Conservation (phyloP, 2,113 vertebrate genomes). For the Nanorana parkeri region DNA sequence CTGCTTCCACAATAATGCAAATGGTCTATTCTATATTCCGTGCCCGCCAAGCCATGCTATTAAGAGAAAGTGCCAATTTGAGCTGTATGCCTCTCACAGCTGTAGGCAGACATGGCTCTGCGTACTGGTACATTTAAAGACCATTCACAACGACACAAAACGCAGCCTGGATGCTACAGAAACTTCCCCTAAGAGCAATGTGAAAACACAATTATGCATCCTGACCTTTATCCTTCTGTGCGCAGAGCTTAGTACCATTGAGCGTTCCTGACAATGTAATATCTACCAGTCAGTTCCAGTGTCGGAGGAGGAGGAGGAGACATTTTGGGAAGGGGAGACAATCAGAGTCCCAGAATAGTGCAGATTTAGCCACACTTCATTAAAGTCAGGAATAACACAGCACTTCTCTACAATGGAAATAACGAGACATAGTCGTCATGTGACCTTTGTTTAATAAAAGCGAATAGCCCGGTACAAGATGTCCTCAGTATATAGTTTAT, state of each 20-base stretch:
- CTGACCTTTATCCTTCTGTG: background rate
- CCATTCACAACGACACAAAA: slow-evolving; percentile 28
- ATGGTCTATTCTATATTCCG: slow-evolving; percentile 39
- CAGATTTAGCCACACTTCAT: background rate
- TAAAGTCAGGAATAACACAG: background rate
- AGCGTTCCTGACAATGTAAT: background rate
- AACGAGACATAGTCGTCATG: background rate
- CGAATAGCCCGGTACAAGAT: too few relatives aligned
- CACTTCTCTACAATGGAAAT: background rate
- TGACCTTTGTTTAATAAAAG: too few relatives aligned
- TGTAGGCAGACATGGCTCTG: slow-evolving; percentile 17
- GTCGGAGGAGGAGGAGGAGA: background rate
- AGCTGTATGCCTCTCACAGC: slow-evolving; percentile 20
- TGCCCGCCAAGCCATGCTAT: slow-evolving; percentile 36
- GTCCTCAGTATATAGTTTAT: too few relatives aligned
- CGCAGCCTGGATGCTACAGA: background rate
- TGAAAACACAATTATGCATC: slow-evolving; percentile 16
- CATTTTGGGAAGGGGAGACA: background rate
- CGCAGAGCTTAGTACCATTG: background rate
- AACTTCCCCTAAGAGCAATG: slow-evolving; percentile 8
- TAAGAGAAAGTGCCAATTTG: slow-evolving; percentile 49
- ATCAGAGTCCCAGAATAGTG: background rate
- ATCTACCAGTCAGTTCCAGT: background rate
- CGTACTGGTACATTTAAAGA: slow-evolving; percentile 31
- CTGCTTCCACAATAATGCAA: slow-evolving; percentile 32